phyloP scores from a whole-genome alignment of 23 tunicate species.

The Botrylloides violaceus region DNA sequence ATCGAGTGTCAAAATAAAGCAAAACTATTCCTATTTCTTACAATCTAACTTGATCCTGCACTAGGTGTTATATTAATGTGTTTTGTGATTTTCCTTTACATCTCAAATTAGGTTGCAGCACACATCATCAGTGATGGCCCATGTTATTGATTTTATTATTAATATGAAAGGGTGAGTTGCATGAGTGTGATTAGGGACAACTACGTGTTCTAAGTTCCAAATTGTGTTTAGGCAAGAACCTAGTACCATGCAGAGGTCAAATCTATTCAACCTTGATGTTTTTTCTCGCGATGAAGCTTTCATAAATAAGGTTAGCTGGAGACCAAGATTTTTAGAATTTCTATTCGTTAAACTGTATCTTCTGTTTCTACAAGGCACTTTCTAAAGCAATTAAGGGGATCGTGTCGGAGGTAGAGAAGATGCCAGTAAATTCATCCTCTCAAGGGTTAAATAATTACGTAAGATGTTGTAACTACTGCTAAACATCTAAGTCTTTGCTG shows the following conservation, averaged over 20 bases:
- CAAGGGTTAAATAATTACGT: not conserved
- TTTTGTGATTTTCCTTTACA: not conserved
- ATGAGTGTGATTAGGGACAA: not conserved
- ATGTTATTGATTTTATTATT: conserved; percentile 53
- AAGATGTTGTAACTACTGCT: too few species aligned
- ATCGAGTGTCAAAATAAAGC: too few species aligned
- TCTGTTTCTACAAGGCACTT: conserved; percentile 29
- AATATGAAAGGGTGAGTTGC: conserved; percentile 42
- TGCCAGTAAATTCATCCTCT: not conserved
- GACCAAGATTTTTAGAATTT: not conserved
- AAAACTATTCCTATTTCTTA: too few species aligned
- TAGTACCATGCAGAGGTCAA: not conserved
- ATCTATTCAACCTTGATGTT: not conserved
- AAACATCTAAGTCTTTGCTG: too few species aligned
- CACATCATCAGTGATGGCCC: conserved; percentile 67
- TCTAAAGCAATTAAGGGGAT: conserved; percentile 31
- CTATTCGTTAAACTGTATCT: not conserved
- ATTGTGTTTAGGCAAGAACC: conserved; percentile 5
- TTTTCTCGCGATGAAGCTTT: not conserved
- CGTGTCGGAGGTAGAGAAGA: conserved; percentile 34
- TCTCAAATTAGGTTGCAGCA: conserved; percentile 53
- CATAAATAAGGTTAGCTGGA: not conserved
- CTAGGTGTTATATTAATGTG: too few species aligned
- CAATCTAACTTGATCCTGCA: too few species aligned
- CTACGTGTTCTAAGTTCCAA: not conserved